Conservation (phyloP, 2,113 vertebrate genomes). For the Sciurus niger region DNA sequence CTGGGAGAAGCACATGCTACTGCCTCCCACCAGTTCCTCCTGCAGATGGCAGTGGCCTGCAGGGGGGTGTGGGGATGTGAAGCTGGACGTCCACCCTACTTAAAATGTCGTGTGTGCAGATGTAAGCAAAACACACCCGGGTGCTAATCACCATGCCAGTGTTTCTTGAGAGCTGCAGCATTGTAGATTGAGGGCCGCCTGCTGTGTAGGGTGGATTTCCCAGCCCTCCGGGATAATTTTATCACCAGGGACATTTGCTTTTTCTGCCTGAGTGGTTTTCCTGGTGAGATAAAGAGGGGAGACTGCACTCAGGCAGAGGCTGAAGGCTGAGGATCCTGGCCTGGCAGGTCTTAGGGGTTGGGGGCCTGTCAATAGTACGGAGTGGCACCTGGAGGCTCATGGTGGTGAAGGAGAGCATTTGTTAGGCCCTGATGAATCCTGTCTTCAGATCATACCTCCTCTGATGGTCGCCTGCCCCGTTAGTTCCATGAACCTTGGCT, state of each 20-base stretch:
- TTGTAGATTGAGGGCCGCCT: neutral
- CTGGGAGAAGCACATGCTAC: neutral
- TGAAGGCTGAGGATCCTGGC: neutral
- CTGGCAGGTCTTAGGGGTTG: neutral
- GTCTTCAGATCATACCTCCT: neutral
- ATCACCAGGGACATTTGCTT: constrained; percentile 65
- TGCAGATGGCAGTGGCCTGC: neutral
- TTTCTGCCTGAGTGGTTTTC: constrained; percentile 37
- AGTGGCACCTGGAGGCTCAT: neutral
- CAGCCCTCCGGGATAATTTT: constrained; percentile 51
- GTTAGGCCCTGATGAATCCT: neutral
- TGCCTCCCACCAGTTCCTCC: neutral
- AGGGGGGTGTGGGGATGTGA: neutral
- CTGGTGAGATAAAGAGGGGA: constrained; percentile 44
- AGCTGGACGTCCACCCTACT: neutral
- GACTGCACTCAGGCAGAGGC: neutral
- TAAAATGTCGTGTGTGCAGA: neutral
- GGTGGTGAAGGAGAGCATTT: rapidly evolving
- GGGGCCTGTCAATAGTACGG: neutral
- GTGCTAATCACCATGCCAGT: neutral
- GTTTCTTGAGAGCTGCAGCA: neutral
- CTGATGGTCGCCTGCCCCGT: neutral
- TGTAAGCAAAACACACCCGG: neutral
- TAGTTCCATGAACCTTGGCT: neutral
- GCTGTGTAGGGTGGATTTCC: constrained; percentile 48